Base-by-base conservation (phyloP, 1,140 invertebrate species). In the Venturia canescens region DNA sequence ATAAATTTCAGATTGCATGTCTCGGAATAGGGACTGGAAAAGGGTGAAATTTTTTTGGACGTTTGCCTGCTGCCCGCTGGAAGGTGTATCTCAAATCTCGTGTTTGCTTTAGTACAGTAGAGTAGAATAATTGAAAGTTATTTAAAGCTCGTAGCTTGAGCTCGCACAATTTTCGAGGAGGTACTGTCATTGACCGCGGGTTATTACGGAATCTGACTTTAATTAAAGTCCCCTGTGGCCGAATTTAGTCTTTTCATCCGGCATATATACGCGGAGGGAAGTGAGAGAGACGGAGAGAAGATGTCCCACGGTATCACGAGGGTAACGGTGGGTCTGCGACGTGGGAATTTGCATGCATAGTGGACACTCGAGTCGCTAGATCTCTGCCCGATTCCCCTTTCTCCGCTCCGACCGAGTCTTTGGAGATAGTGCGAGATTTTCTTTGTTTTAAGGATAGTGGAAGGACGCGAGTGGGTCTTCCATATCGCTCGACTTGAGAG, bases 341-440 rank as follows among this genome's bases (percentile, higher is more conserved):
- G 66, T 50, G 29, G 60, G 38, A 34, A 79, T 79, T 79, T 79
- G 78, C 78, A 79, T 79, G 67, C 78, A 79, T 79, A 79, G 78
- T 79, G 78, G 78, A 70, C 67, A 57, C 63, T 79, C 78, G 38
- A 63, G 34, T 79, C 48, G 63, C 66, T 26, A 50, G 78, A 79
- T 69, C 78, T 69, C 66, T 69, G 29, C 31, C 26, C 66, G 78
- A 79, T 53, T 48, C 53, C n/a, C 66, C 63, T 48, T 21, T 67
- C 63, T 53, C 23, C 44, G 44, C 18, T 21, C 31, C 34, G 23
- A 2, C 23, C 44, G 29, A 74, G 53, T 48, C 71, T 74, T 74
- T 48, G 11, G 53, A 27, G 13, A 23, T 15, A 27, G 21, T 26
- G 13, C 26, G 6, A 26, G 18, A 21, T 44, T 44, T 77, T 77